Base-by-base conservation (phyloP, 2,888 invertebrate species). In the Ornithoptera alexandrae region DNA sequence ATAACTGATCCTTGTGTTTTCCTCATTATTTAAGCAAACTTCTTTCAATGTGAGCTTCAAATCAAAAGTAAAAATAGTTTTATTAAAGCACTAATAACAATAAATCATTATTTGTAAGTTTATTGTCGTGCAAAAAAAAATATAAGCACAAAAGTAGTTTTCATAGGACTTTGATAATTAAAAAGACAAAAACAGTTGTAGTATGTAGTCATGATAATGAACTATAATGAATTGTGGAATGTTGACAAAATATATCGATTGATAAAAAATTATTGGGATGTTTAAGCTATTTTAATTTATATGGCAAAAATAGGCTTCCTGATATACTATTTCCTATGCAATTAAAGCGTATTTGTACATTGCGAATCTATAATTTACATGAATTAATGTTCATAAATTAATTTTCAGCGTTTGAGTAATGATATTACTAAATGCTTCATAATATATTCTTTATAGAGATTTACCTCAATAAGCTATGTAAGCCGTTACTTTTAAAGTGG, bases 391-490 rank as follows among this genome's bases (percentile, higher is more conserved):
- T 42, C 30, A 30, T 20, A 65, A 17, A 68, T 62, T 62, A 66
- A 22, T 46, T 62, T 65, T 61, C 62, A 5, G 57, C 58, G 10
- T 50, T 15, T 36, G 18, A 59, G 17, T 18, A 22, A 68, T 42
- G 39, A 42, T 4, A 59, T 62, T 63, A 62, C 46, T 66, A 62
- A 53, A 66, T 69, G 58, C 57, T 69, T 30, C 59, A 24, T 20
- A 61, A 42, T 39, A 65, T 39, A 22, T 30, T 59, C n/a, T n/a
- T 39, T 22, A 24, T 57, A 61, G 61, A 65, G 30, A 65, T 67
- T 71, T 62, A 69, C 74, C 78, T 74, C 72, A 77, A 81, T 83
- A 88, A 89, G 89, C 88, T 74, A 82, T 83, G 80, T 81, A 89
- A 90, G 89, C 90, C 81, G 84, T 73, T 74, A 71, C 71, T 71